Base-by-base conservation (phyloP, 2,797 vertebrate genomes). In the Oreochromis grahami region DNA sequence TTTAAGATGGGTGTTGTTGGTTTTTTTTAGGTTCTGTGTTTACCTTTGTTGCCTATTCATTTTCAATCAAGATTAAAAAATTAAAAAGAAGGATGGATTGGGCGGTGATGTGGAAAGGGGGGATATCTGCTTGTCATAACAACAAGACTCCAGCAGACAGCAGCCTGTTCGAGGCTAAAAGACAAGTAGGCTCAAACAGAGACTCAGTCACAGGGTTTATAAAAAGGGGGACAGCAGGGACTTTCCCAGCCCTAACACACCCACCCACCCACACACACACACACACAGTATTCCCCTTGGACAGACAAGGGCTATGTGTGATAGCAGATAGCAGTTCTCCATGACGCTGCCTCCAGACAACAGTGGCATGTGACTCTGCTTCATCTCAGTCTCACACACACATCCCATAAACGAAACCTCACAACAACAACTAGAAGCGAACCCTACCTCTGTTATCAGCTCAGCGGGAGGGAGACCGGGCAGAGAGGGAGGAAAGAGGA, bases 281-380 rank as follows among this genome's bases (percentile, higher is more conserved):
- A 84, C 84, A 68, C 83, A 77, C 58, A 68, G 21, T 81, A 76
- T 86, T 88, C 87, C 86, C 85, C 50, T 56, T 13, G 81, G 88
- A 88, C 78, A 53, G 56, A 78, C 51, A 74, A 68, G 76, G 80
- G 65, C 80, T 51, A 85, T 78, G 76, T 86, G 84, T 80, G 93
- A 91, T 87, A 91, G 89, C 85, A 92, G 94, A 94, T 93, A 95
- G 85, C 80, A 84, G 77, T 90, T 89, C 87, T 90, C 90, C 90
- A 93, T 93, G 94, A 94, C 81, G 86, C 87, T 38, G 79, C 91
- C 90, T 91, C 90, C 86, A 94, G 93, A 93, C 88, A 82, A 91
- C 93, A 94, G 87, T 3, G 83, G 94, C 91, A 94, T 95, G 93
- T 93, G 92, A 95, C 89, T 91, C 91, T 93, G 94, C 83, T 94